Evolutionary conservation across 2,888 invertebrate genomes (phyloP).

Genomic region (Polylopha cassiicola): DNA sequence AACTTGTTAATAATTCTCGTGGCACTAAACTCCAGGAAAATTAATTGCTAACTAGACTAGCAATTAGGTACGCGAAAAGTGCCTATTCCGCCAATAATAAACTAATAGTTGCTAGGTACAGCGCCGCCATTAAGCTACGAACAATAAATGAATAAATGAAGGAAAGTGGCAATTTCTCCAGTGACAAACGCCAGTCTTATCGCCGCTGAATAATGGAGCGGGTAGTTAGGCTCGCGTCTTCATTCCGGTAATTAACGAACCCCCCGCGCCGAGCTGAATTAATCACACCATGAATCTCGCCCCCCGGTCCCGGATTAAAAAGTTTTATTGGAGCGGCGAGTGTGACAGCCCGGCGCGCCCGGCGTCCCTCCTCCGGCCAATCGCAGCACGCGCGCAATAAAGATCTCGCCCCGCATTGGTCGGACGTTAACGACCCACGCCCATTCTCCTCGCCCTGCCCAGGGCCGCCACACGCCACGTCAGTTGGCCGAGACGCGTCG

Average conservation of each 20-base stretch:
- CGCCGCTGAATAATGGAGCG: conserved; percentile 72
- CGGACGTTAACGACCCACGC: conserved; percentile 42
- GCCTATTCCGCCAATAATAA: conserved; percentile 28
- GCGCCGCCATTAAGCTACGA: conserved; percentile 55
- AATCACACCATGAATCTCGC: conserved; percentile 76
- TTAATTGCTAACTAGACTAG: too few species aligned
- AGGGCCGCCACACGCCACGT: conserved; percentile 67
- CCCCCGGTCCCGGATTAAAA: conserved; percentile 75
- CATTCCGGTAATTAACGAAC: conserved; percentile 71
- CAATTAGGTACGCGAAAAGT: too few species aligned
- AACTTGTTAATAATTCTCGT: too few species aligned
- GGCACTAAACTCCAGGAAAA: too few species aligned
- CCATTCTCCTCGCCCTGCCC: conserved; percentile 56
- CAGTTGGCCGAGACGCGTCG: conserved; percentile 75
- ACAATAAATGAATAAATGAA: conserved; percentile 71
- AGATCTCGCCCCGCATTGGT: conserved; percentile 46
- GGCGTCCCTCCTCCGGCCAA: conserved; percentile 44
- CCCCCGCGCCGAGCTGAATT: conserved; percentile 57
- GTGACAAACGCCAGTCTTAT: conserved; percentile 72
- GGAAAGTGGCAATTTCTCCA: conserved; percentile 65
- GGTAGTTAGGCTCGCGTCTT: conserved; percentile 74
- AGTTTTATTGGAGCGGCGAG: conserved; percentile 72
- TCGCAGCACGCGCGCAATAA: conserved; percentile 36
- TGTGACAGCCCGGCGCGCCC: conserved; percentile 63
- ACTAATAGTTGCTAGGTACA: conserved; percentile 19